These are phyloP conservation scores for Xestia c-nigrum DNA, from an alignment of 2,888 invertebrate species.

Conservation along the genomic window DNA sequence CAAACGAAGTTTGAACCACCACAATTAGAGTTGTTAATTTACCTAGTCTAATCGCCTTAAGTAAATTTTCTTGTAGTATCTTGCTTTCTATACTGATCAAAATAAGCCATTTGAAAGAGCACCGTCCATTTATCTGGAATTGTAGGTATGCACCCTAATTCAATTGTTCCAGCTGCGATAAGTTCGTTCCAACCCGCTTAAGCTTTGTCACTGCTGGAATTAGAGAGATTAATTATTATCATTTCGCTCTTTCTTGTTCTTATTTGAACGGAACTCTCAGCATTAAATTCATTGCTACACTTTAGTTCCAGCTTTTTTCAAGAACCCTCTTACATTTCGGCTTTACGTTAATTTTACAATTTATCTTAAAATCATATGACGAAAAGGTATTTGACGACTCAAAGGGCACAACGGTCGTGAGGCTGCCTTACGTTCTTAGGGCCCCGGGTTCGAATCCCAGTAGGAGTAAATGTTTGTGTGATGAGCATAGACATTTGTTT, in stretches of 20 bases:
- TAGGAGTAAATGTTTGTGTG: too few species aligned
- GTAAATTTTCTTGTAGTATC: not conserved
- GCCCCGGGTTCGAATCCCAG: too few species aligned
- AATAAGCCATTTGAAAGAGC: constrained; percentile 1
- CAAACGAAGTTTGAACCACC: too few species aligned
- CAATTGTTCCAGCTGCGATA: constrained; percentile 59
- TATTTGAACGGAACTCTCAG: constrained; percentile 7
- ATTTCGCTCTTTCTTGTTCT: constrained; percentile 29
- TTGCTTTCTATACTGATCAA: not conserved
- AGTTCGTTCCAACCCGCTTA: constrained; percentile 55
- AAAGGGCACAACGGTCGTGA: too few species aligned
- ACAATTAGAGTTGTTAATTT: too few species aligned
- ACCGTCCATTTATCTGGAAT: constrained; percentile 31
- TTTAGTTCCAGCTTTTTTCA: constrained; percentile 9
- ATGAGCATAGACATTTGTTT: too few species aligned
- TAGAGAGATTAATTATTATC: constrained; percentile 49
- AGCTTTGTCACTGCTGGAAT: constrained; percentile 53
- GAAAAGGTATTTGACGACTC: too few species aligned
- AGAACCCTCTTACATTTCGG: too few species aligned
- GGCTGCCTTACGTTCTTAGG: too few species aligned
- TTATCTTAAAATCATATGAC: too few species aligned
- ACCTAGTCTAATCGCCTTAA: too few species aligned
- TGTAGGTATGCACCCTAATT: constrained; percentile 51
- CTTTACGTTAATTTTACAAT: too few species aligned
- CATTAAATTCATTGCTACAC: constrained; percentile 26